Base-by-base conservation (phyloP, 2,113 vertebrate species). In the Lepus timidus region DNA sequence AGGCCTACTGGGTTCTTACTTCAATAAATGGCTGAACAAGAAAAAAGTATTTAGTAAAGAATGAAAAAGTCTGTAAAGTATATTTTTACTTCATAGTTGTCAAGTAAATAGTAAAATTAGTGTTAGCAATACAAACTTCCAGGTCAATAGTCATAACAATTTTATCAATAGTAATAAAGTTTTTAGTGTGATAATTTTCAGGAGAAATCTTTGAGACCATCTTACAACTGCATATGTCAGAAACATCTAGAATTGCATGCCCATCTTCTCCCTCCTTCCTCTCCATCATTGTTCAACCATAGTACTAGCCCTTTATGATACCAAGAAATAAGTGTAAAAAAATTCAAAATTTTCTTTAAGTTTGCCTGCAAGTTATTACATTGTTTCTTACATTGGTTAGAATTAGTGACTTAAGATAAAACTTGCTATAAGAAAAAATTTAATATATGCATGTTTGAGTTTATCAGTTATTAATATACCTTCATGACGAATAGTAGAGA, bases 21-120 rank as follows among this genome's bases (percentile, higher is more conserved):
- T 87, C 79, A 88, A 90, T 75, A 33, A 78, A 74, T 61, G 62
- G 4, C 39, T 67, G 39, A 19, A 82, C 76, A 70, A 81, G 33
- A 79, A 87, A 52, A 20, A 85, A 4, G 6, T 91, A 10, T 44
- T 16, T 78, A 44, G 17, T 52, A 87, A 33, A 12, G 3, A 94
- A 76, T 61, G 23, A 80, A 89, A 96, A 86, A 65, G 10, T 79
- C 68, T 31, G 55, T 74, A 79, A 79, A 55, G 20, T 82, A 27
- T 58, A 7, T 82, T 89, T 25, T 2, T 49, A 39, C 13, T 39
- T 80, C 25, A 81, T 2, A 55, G 36, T 36, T 75, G n/a, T 44
- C 6, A 39, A 31, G 14, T 31, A 10, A 62, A 79, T 82, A 20
- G 20, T 17, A 64, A 51, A 83, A 36, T 31, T 11, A 65, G 29